These are phyloP conservation scores for Dreissena polymorpha DNA, from an alignment of 1,140 invertebrate species.

Conservation along the genomic window DNA sequence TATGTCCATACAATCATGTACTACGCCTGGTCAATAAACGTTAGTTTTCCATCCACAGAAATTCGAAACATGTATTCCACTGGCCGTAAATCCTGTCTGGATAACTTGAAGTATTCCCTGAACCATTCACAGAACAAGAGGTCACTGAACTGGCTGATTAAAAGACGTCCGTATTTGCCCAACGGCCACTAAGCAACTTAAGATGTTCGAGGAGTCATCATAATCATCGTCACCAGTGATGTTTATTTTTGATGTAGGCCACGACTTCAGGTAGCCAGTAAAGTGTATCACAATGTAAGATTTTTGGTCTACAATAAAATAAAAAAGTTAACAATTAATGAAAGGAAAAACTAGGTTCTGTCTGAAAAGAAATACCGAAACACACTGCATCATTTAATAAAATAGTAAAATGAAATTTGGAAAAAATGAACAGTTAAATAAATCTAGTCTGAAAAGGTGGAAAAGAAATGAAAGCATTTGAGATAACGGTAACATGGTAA, in stretches of 20 bases:
- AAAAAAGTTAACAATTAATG: slow-evolving; percentile 6
- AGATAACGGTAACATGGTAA: no score
- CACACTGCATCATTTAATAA: no score
- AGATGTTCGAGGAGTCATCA: slow-evolving; percentile 87
- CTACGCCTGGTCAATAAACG: slow-evolving; percentile 87
- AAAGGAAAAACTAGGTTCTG: background rate
- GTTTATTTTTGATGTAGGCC: slow-evolving; percentile 89
- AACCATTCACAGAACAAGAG: slow-evolving; percentile 58
- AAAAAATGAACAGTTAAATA: no score
- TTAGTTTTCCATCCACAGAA: slow-evolving; percentile 84
- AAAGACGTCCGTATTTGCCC: slow-evolving; percentile 81
- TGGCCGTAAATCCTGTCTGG: slow-evolving; percentile 74
- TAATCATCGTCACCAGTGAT: slow-evolving; percentile 82
- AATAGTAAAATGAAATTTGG: no score
- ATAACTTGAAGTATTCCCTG: background rate
- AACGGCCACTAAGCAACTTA: slow-evolving; percentile 88
- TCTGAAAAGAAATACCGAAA: no score
- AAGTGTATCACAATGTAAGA: slow-evolving; percentile 90
- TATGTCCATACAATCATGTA: slow-evolving; percentile 1
- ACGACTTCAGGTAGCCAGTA: slow-evolving; percentile 95
- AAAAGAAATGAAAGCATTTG: no score
- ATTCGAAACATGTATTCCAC: slow-evolving; percentile 86
- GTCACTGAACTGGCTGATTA: slow-evolving; percentile 55
- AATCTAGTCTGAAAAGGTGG: no score
- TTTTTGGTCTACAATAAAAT: slow-evolving; percentile 84